A percentile compares a stretch with the other conserved stretches of the same genome.
Conservation (phyloP, 2,888 invertebrate species). For the Apotomis capreana region DNA sequence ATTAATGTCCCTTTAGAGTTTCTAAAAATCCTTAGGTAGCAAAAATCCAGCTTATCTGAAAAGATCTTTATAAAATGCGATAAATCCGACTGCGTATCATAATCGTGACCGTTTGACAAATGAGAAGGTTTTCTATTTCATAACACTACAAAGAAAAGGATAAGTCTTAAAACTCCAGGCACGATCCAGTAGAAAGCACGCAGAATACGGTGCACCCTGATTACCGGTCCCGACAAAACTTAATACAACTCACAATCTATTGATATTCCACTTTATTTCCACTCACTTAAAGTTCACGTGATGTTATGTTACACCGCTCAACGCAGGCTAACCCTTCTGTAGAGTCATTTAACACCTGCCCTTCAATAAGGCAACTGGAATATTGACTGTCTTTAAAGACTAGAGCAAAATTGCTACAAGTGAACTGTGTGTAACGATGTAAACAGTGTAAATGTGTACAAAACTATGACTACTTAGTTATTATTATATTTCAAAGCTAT, state of each 20-base stretch:
- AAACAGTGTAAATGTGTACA: neutral
- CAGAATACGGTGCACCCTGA: conserved; percentile 43
- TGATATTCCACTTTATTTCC: conserved; percentile 13
- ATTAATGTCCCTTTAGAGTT: too few relatives aligned
- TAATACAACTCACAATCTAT: neutral
- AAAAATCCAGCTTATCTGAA: neutral
- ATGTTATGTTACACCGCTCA: neutral
- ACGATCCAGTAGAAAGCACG: conserved; percentile 58
- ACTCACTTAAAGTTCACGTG: neutral
- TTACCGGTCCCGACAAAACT: conserved; percentile 22
- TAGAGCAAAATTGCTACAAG: neutral
- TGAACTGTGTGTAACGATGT: neutral
- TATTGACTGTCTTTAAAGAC: neutral
- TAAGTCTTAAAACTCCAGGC: conserved; percentile 52
- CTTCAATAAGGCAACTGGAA: conserved; percentile 28
- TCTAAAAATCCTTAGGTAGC: too few relatives aligned
- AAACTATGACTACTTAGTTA: too few relatives aligned
- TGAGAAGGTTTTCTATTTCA: conserved; percentile 27
- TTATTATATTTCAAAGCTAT: too few relatives aligned
- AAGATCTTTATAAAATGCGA: neutral
- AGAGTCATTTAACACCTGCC: conserved; percentile 34
- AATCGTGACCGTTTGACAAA: conserved; percentile 18
- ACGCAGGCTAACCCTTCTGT: conserved; percentile 12
- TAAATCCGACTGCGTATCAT: neutral
- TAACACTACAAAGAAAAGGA: conserved; percentile 16